Evolutionary conservation across 2,888 invertebrate genomes (phyloP).

Genomic region (Physocephala rufipes): DNA sequence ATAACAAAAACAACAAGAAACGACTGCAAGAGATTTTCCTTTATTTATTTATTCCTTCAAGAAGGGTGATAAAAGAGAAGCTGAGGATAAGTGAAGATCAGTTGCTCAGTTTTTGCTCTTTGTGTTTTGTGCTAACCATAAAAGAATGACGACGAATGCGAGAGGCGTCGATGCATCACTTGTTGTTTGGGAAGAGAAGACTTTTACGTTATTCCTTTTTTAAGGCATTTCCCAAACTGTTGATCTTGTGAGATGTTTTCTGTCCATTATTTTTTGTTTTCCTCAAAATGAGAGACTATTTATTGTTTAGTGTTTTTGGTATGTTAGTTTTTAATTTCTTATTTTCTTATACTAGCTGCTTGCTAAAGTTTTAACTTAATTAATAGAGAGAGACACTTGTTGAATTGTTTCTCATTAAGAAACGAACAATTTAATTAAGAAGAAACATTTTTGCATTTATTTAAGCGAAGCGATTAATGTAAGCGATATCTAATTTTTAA

Average conservation of each 20-base stretch:
- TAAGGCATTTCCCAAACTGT: conserved; percentile 5
- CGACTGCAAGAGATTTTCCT: too few species aligned
- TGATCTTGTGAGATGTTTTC: conserved; percentile 6
- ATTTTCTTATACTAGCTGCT: neutral
- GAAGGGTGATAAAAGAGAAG: neutral
- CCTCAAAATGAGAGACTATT: neutral
- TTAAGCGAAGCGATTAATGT: too few species aligned
- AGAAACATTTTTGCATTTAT: neutral
- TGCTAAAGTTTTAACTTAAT: conserved; percentile 12
- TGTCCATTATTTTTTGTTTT: neutral
- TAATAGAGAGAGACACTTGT: conserved; percentile 23
- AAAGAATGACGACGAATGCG: too few species aligned
- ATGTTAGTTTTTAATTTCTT: neutral
- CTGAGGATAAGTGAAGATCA: conserved; percentile 13
- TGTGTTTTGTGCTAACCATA: too few species aligned
- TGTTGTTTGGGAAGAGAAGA: conserved; percentile 55
- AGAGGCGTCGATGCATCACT: too few species aligned
- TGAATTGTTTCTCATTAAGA: neutral
- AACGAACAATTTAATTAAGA: conserved; percentile 29
- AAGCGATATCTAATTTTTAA: too few species aligned
- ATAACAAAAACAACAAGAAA: conserved; percentile 20
- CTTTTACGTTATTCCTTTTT: conserved; percentile 52
- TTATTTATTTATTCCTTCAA: conserved; percentile 26
- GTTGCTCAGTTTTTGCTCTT: conserved; percentile 7
- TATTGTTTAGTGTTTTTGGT: neutral